A percentile compares a stretch with the other conserved stretches of the same genome.
Conservation (phyloP, 2,113 vertebrate species). For the Solea solea region DNA sequence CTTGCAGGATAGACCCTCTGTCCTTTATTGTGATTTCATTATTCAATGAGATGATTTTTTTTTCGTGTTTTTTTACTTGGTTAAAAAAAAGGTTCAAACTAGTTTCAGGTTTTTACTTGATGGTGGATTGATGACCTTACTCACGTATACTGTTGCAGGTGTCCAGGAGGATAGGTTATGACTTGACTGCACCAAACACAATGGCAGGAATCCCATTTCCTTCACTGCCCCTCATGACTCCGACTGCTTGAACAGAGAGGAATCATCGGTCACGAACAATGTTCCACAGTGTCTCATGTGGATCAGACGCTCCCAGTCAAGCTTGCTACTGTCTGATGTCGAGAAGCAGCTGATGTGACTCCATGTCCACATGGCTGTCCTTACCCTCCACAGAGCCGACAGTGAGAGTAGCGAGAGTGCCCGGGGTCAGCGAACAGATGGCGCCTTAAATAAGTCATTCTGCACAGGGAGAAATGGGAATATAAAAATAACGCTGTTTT, state of each 20-base stretch:
- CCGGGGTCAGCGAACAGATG: slow-evolving; percentile 19
- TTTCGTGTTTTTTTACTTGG: too few relatives aligned
- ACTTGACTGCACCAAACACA: too few relatives aligned
- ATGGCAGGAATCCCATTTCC: slow-evolving; percentile 2
- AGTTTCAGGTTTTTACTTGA: too few relatives aligned
- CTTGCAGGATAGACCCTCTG: too few relatives aligned
- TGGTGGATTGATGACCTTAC: too few relatives aligned
- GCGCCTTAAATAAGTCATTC: slow-evolving; percentile 14
- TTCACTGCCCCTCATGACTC: slow-evolving; percentile 24
- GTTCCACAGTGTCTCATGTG: slow-evolving; percentile 8
- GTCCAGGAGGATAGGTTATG: too few relatives aligned
- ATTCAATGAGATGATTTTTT: too few relatives aligned
- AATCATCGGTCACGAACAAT: slow-evolving; percentile 17
- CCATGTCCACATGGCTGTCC: slow-evolving; percentile 10
- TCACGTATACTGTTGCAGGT: too few relatives aligned
- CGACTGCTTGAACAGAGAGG: slow-evolving; percentile 21
- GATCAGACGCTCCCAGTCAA: slow-evolving; percentile 24
- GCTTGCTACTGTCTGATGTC: slow-evolving; percentile 29
- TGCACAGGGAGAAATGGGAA: slow-evolving; percentile 6
- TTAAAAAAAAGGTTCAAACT: too few relatives aligned
- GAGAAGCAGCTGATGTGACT: slow-evolving; percentile 32
- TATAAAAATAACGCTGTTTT: background rate
- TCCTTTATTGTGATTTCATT: too few relatives aligned
- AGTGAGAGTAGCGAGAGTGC: background rate
- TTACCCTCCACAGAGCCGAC: slow-evolving; percentile 4